Evolutionary conservation across 2,113 vertebrate species (phyloP).

Genomic region (Toxotes jaculatrix): DNA sequence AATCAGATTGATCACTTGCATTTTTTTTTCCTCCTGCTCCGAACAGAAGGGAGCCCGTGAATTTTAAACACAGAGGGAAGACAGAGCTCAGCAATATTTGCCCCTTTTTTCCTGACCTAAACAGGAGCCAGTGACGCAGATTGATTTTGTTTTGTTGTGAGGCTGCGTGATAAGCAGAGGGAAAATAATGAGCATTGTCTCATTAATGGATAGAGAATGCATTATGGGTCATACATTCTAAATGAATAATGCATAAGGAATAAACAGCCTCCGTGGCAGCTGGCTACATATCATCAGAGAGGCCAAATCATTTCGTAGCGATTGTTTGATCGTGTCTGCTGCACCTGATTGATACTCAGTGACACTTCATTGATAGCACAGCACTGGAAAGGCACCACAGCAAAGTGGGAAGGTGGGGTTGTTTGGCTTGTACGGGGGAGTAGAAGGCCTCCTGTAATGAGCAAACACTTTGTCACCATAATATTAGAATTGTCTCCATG

Average conservation of each 20-base stretch:
- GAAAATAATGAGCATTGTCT: slow-evolving; percentile 74
- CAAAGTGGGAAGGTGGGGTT: background rate
- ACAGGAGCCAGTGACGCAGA: slow-evolving; percentile 62
- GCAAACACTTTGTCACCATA: slow-evolving; percentile 22
- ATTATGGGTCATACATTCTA: slow-evolving; percentile 63
- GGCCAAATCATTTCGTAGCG: slow-evolving; percentile 24
- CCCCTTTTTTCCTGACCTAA: slow-evolving; percentile 26
- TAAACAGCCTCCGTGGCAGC: slow-evolving; percentile 47
- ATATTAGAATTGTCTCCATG: background rate
- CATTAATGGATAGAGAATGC: slow-evolving; percentile 70
- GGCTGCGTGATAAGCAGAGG: slow-evolving; percentile 54
- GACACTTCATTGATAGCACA: background rate
- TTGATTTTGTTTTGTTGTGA: slow-evolving; percentile 74
- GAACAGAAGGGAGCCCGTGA: slow-evolving; percentile 19
- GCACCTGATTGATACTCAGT: slow-evolving; percentile 29
- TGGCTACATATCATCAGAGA: slow-evolving; percentile 48
- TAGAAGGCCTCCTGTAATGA: slow-evolving; percentile 8
- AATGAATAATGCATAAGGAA: slow-evolving; percentile 75
- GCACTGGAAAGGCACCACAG: slow-evolving; percentile 14
- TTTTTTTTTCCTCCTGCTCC: slow-evolving; percentile 18
- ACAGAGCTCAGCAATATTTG: slow-evolving; percentile 56
- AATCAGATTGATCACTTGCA: slow-evolving; percentile 68
- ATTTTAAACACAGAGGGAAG: slow-evolving; percentile 39
- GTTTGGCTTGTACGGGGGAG: background rate
- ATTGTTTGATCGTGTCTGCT: slow-evolving; percentile 57